Evolutionary conservation across 2,888 invertebrate genomes (phyloP), one percentile per base, ranked within the genome.

Genomic region (Pyrgus malvae): DNA sequence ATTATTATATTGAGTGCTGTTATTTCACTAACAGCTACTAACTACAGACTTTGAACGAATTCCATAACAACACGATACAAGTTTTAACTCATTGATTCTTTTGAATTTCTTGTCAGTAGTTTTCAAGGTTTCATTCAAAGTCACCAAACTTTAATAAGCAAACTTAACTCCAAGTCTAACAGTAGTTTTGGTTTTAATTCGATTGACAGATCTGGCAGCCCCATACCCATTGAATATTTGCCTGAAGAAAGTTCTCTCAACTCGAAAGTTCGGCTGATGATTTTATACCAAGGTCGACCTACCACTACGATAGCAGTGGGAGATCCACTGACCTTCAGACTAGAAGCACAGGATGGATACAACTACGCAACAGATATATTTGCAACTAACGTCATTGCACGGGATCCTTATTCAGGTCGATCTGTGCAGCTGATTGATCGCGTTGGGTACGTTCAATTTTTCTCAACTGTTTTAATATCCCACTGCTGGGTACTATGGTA

Each of bases 221-320:
- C 97, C 0, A 97, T 97, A 62, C 97, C 97, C 8, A 97, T 98
- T 53, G 97, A 97, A 79, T 97, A 97, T 75, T 88, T 98, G 4
- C 97, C 97, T 14, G 97, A 97, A 9, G 97, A 97, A 76, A 97
- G 97, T 69, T 96, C 97, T 0, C 83, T 98, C 29, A 97, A 97
- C 76, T 97, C 97, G 0, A 95, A 96, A 74, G 96, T 97, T 1
- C 93, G 97, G 12, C 81, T 97, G 60, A 91, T 95, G 87, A 97
- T 98, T 65, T 80, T 97, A 41, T 98, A 97, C 76, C 96, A 97
- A 86, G 97, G 97, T 37, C 88, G 97, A 64, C 97, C 97, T 0
- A 98, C 97, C 0, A 97, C 97, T 0, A 97, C 97, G 1, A 97
- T 98, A 40, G 97, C 97, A 5, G 97, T 98, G 2, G 97, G 97